Evolutionary conservation across 1,140 invertebrate genomes (phyloP), one percentile per base, ranked within the genome.

Genomic region (Heliconius hewitsoni): DNA sequence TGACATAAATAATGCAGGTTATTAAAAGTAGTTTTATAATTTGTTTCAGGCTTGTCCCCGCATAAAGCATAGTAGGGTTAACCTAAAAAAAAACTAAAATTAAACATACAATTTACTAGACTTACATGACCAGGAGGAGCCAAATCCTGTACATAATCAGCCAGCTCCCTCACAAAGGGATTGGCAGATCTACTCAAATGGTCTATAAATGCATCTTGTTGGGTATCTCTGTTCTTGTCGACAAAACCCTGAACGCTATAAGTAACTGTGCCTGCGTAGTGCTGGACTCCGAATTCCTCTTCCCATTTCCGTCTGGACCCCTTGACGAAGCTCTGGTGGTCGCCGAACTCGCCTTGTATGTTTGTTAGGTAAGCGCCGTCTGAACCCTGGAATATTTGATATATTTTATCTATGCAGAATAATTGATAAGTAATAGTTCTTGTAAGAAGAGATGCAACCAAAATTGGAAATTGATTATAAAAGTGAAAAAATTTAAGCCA

Each of bases 201-300:
- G 90, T 99, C 98, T 87, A 99, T 99, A 86, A 99, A 97, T 1
- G 98, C 98, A 88, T 99, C 98, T 91, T 99, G 98, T 89, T 99
- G 98, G 0, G 98, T 97, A 87, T 99, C 98, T 13, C 98, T 95
- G 92, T 99, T 99, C 94, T 99, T 99, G 89, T 99, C 98, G 0
- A 99, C 97, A 94, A 99, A 99, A 13, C 99, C 99, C 79, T 97
- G 96, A 8, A 98, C 97, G 37, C 96, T 96, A 94, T 99, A 99
- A 13, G 97, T 97, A 5, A 99, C 99, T 79, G 96, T 96, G 34
- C 99, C 99, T 5, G 99, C 99, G 92, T 99, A 99, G 91, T 99
- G 99, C 85, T 96, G 96, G 6, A 99, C 96, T 2, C 98, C 98
- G 91, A 99, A 98, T 90, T 99, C 97, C 50, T 97, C 96, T 94